Conservation (phyloP, 2,113 vertebrate species). For the Xenopus borealis region DNA sequence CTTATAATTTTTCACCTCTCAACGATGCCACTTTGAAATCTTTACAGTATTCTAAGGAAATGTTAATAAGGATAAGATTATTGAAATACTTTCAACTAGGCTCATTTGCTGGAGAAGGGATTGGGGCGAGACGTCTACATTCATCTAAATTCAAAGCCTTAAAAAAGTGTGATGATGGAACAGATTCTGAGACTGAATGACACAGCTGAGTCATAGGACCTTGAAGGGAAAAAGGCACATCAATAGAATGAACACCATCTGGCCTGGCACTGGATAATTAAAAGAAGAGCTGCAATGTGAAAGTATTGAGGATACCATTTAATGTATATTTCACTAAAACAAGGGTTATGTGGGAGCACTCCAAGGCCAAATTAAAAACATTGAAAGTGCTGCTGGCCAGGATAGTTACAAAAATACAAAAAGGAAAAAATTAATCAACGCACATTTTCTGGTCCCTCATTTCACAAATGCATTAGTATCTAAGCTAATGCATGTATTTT, state of each 20-base stretch:
- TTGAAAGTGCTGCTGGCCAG: too few species aligned
- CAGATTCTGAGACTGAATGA: neutral
- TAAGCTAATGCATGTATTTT: too few species aligned
- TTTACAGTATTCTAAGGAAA: constrained; percentile 3
- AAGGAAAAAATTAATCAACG: too few species aligned
- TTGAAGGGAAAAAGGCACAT: neutral
- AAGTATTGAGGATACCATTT: too few species aligned
- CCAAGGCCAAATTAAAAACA: too few species aligned
- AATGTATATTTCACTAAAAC: too few species aligned
- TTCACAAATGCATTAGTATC: too few species aligned
- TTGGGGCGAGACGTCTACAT: neutral
- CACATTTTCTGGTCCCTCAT: too few species aligned
- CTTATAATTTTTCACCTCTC: constrained; percentile 5
- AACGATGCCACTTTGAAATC: constrained; percentile 13
- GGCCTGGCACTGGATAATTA: neutral
- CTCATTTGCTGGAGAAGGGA: neutral
- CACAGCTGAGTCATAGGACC: neutral
- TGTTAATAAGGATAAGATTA: constrained; percentile 20
- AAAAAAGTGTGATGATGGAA: neutral
- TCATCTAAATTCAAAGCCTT: neutral
- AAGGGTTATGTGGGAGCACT: too few species aligned
- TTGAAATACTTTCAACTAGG: neutral
- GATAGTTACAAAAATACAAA: too few species aligned
- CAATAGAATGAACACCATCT: neutral
- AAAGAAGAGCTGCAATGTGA: neutral